A percentile compares a stretch with the other conserved stretches of the same genome.
These are phyloP conservation scores for Ptilonorhynchus violaceus DNA, from an alignment of 2,113 vertebrate genomes.

Conservation along the genomic window DNA sequence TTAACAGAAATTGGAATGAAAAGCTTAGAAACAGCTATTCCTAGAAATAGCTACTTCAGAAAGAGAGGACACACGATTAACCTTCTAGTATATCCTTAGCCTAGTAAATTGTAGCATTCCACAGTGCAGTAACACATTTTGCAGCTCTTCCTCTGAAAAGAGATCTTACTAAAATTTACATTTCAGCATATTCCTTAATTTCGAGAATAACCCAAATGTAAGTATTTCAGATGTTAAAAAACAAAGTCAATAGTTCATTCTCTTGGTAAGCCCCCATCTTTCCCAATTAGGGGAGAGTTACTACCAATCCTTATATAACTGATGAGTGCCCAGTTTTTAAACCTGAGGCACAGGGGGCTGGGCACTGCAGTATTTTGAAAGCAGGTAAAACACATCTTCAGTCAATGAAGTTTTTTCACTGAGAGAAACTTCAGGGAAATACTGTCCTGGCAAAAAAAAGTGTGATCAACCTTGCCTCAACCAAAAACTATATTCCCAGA, in stretches of 20 bases:
- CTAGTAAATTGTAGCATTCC: neutral
- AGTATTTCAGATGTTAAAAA: neutral
- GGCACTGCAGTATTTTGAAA: neutral
- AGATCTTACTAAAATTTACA: neutral
- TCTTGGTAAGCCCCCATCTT: neutral
- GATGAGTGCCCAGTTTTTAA: neutral
- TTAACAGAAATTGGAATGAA: constrained; percentile 21
- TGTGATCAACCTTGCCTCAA: neutral
- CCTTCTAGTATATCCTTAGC: neutral
- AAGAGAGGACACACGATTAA: neutral
- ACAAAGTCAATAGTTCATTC: neutral
- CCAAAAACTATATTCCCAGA: neutral
- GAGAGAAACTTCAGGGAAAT: neutral
- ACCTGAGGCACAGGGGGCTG: neutral
- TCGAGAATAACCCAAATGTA: neutral
- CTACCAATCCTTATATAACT: neutral
- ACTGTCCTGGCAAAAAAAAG: neutral
- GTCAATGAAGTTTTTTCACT: neutral
- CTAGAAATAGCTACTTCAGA: neutral
- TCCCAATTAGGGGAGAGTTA: neutral
- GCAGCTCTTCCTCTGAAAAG: neutral
- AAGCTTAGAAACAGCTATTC: constrained; percentile 6
- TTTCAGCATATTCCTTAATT: neutral
- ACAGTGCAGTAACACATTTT: neutral
- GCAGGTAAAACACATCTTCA: neutral